phyloP scores from a whole-genome alignment of 2,797 vertebrate species.

The Neosalanx taihuensis region DNA sequence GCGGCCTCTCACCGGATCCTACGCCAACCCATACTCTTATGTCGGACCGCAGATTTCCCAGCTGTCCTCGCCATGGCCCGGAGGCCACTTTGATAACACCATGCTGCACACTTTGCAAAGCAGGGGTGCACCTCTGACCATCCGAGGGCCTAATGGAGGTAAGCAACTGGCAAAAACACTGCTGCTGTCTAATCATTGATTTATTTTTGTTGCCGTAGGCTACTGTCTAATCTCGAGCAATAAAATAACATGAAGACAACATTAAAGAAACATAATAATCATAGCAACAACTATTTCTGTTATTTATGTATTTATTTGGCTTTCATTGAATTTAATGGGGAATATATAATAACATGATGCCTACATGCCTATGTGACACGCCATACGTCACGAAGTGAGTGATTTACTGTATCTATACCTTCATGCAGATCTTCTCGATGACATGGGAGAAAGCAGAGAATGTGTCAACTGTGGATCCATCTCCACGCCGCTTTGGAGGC shows the following conservation, averaged over 20 bases:
- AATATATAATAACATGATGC: slow-evolving; percentile 7
- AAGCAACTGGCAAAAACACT: slow-evolving; percentile 37
- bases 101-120: slow-evolving; percentile 93
- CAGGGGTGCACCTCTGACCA: slow-evolving; percentile 80
- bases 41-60: slow-evolving; percentile 86
- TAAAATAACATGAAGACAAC: too few species aligned
- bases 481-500: slow-evolving; percentile 96
- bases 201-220: too few species aligned
- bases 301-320: neutral
- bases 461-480: slow-evolving; percentile 98
- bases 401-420: neutral
- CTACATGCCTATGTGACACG: neutral
- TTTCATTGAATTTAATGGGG: neutral
- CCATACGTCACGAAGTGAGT: neutral
- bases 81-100: slow-evolving; percentile 88
- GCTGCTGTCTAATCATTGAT: too few species aligned
- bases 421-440: slow-evolving; percentile 87
- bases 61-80: slow-evolving; percentile 86
- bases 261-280: neutral
- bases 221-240: too few species aligned
- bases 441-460: slow-evolving; percentile 91
- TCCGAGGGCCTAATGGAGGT: slow-evolving; percentile 90
- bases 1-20: slow-evolving; percentile 85
- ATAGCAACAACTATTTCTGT: neutral
- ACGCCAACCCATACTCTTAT: slow-evolving; percentile 87